Evolutionary conservation across 2,797 vertebrate species (phyloP).

Genomic region (Sarcophilus harrisii): DNA sequence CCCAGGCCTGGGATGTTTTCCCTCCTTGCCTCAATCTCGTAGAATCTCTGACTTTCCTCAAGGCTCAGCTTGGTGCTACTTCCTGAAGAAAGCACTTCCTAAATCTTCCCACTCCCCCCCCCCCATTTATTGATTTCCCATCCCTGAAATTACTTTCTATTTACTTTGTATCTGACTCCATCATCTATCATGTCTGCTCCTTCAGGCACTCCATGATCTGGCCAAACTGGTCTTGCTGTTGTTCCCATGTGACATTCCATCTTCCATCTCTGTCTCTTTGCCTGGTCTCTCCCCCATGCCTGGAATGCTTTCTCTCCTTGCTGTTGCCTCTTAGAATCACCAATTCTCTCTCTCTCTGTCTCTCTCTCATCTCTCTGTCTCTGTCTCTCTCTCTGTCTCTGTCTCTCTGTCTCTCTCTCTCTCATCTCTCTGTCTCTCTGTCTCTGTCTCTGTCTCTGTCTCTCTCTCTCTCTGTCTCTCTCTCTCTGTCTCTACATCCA

Average conservation of each 20-base stretch:
- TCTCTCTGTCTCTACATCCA: too few species aligned
- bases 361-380: too few species aligned
- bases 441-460: too few species aligned
- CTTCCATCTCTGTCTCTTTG: neutral
- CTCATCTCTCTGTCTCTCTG: too few species aligned
- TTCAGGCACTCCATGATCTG: neutral
- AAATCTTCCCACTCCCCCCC: neutral
- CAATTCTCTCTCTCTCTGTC: neutral
- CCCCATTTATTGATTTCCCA: neutral
- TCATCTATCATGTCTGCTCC: neutral
- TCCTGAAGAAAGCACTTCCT: neutral
- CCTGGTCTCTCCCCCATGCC: neutral
- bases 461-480: too few species aligned
- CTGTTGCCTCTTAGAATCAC: neutral
- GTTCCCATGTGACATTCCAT: neutral
- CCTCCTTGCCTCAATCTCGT: neutral
- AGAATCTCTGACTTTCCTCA: neutral
- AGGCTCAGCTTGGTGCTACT: neutral
- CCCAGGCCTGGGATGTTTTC: neutral
- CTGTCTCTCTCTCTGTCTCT: too few species aligned
- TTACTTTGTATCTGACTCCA: neutral
- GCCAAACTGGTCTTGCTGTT: neutral
- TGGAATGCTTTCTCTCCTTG: neutral
- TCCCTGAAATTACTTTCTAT: neutral
- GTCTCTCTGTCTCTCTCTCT: too few species aligned